Evolutionary conservation across 2,797 vertebrate species (phyloP).

Genomic region (Alca torda): DNA sequence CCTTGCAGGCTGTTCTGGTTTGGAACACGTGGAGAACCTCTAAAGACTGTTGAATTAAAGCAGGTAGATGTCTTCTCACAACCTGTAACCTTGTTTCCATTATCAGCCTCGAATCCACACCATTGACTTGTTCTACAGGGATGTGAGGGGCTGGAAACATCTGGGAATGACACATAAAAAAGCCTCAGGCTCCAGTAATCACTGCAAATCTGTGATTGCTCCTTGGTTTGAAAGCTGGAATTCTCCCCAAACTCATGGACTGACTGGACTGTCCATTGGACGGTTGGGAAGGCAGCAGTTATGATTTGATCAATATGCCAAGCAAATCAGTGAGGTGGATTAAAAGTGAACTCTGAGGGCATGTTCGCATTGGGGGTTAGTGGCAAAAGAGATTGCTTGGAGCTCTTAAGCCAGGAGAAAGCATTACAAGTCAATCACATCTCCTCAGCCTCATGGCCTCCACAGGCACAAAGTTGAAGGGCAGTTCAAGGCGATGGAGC

Average conservation of each 20-base stretch:
- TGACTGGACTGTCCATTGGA: not conserved
- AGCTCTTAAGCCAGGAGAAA: not conserved
- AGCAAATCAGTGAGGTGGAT: not conserved
- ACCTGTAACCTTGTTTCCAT: not conserved
- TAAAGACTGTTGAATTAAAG: not conserved
- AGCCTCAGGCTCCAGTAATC: not conserved
- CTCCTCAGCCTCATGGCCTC: not conserved
- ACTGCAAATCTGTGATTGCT: not conserved
- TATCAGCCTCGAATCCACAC: not conserved
- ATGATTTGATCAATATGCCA: not conserved
- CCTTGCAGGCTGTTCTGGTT: not conserved
- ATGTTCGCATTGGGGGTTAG: not conserved
- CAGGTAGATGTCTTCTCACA: not conserved
- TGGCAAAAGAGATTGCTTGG: not conserved
- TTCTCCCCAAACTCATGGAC: not conserved
- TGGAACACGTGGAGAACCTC: not conserved
- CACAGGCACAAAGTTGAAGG: not conserved
- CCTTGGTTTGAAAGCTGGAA: conserved; percentile 5
- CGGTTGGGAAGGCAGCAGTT: not conserved
- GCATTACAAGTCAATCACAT: not conserved
- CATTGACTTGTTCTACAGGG: not conserved
- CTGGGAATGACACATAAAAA: not conserved
- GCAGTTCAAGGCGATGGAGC: conserved; percentile 10
- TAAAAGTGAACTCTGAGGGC: not conserved
- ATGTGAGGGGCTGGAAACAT: not conserved